A percentile compares a stretch with the other conserved stretches of the same genome.
Evolutionary conservation across 2,888 invertebrate genomes (phyloP).

Genomic region (Sturmia bella): DNA sequence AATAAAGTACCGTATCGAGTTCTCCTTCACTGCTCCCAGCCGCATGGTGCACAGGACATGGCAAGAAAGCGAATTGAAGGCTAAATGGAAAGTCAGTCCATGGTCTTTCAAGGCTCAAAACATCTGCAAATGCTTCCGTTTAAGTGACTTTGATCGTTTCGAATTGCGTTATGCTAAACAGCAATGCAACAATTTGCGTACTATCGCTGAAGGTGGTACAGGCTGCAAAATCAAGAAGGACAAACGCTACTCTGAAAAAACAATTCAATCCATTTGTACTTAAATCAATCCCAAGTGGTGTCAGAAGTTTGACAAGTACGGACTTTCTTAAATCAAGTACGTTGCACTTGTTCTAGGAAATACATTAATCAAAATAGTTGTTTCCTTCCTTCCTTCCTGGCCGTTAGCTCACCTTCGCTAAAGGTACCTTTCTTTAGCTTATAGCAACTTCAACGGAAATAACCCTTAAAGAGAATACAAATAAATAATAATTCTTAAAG

Average conservation of each 20-base stretch:
- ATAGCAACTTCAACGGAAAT: no score
- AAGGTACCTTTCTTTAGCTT: no score
- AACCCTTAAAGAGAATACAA: not conserved
- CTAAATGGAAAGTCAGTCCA: constrained; percentile 93
- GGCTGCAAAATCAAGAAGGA: constrained; percentile 81
- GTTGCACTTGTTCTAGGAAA: no score
- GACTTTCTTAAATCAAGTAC: no score
- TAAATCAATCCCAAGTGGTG: no score
- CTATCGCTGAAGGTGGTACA: constrained; percentile 86
- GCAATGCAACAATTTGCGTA: constrained; percentile 91
- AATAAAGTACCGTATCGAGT: constrained; percentile 94
- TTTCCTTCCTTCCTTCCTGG: no score
- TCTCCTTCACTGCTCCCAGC: constrained; percentile 93
- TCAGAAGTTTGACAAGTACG: no score
- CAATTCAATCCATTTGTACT: no score
- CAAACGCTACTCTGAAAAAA: no score
- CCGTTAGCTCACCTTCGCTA: no score
- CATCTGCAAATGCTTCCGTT: constrained; percentile 90
- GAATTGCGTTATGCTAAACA: constrained; percentile 95
- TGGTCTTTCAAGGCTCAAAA: constrained; percentile 96
- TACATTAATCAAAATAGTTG: no score
- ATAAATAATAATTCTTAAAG: not conserved
- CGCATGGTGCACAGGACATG: constrained; percentile 94
- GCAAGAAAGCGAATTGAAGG: constrained; percentile 91
- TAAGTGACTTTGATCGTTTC: constrained; percentile 98